phyloP scores from a whole-genome alignment of 2,888 invertebrate species.

The Liodrosophila aerea region DNA sequence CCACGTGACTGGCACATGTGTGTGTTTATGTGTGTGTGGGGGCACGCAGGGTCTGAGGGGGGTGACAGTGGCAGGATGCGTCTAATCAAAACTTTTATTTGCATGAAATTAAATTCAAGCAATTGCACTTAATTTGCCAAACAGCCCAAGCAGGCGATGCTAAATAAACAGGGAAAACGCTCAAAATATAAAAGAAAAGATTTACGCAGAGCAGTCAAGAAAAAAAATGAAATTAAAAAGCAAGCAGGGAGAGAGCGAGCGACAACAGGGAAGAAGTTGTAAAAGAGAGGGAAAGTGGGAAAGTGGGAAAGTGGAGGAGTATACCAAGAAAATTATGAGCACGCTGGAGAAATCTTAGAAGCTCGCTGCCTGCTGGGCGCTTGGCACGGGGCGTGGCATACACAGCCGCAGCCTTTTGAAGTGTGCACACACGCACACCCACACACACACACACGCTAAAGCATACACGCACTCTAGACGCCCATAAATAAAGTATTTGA shows the following conservation, averaged over 20 bases:
- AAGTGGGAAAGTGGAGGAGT: constrained; percentile 6
- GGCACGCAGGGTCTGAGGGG: not conserved
- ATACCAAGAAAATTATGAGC: constrained; percentile 58
- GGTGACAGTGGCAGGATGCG: constrained; percentile 36
- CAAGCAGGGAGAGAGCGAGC: constrained; percentile 45
- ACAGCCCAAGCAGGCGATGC: constrained; percentile 62
- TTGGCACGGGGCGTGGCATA: constrained; percentile 57
- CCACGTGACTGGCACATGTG: constrained; percentile 62
- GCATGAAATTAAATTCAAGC: constrained; percentile 81
- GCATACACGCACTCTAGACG: constrained; percentile 65
- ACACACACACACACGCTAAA: constrained; percentile 20
- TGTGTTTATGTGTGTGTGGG: constrained; percentile 6
- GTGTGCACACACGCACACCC: constrained; percentile 42
- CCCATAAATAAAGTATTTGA: constrained; percentile 77
- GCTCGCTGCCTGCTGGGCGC: constrained; percentile 27
- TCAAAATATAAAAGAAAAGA: constrained; percentile 54
- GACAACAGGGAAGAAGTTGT: no score
- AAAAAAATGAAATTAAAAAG: constrained; percentile 68
- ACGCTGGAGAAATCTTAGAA: constrained; percentile 63
- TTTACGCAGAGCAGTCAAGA: constrained; percentile 32
- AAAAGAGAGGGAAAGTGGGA: constrained; percentile 1
- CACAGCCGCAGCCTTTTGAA: constrained; percentile 66
- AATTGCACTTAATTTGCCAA: constrained; percentile 81
- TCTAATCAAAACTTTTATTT: constrained; percentile 81
- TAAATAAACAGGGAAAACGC: constrained; percentile 69